Conservation (phyloP, 2,113 vertebrate genomes). For the Psophia crepitans region DNA sequence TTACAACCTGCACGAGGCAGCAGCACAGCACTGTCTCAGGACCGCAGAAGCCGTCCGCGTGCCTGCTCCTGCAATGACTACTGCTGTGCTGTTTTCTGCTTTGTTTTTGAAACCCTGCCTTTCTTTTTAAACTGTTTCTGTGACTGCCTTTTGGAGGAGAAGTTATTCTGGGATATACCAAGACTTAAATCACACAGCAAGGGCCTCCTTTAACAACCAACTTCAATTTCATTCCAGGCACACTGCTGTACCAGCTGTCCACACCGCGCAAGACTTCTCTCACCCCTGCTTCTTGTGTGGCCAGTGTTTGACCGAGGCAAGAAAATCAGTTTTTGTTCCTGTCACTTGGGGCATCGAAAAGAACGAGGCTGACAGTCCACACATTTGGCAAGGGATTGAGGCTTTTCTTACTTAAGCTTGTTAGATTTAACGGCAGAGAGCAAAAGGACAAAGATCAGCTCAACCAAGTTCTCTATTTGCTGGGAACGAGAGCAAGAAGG, state of each 20-base stretch:
- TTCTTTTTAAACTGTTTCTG: not conserved
- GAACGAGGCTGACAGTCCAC: not conserved
- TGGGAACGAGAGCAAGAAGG: not conserved
- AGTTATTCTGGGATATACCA: not conserved
- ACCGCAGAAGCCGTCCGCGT: rapidly evolving
- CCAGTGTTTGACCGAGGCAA: not conserved
- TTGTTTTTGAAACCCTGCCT: not conserved
- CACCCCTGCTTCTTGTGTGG: not conserved
- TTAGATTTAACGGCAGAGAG: not conserved
- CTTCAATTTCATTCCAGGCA: not conserved
- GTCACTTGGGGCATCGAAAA: not conserved
- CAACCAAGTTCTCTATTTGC: not conserved
- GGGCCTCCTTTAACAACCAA: not conserved
- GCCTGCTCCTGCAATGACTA: rapidly evolving
- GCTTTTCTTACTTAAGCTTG: not conserved
- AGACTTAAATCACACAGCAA: not conserved
- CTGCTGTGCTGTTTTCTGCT: not conserved
- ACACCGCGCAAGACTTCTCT: not conserved
- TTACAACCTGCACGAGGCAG: not conserved
- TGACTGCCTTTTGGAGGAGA: not conserved
- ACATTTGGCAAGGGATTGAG: not conserved
- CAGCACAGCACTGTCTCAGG: not conserved
- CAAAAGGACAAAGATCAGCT: not conserved
- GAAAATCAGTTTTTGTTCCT: not conserved
- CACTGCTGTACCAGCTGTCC: not conserved